A percentile compares a stretch with the other conserved stretches of the same genome.
These are phyloP conservation scores for Ophraella communa DNA, from an alignment of 2,888 invertebrate genomes.

Conservation along the genomic window DNA sequence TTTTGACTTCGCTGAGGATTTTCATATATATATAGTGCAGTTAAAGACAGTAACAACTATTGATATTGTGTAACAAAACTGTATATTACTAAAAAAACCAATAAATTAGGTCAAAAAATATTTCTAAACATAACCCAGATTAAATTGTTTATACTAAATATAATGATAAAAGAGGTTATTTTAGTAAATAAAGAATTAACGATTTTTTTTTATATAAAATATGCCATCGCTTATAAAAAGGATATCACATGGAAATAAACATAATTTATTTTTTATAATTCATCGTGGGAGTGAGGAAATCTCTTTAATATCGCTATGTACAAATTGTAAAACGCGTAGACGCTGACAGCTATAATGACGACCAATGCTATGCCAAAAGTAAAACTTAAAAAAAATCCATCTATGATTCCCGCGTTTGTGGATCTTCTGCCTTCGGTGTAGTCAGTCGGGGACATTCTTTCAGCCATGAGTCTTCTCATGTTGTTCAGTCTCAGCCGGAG, in stretches of 20 bases:
- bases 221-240: not conserved
- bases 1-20: too few relatives aligned
- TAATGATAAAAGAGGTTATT: too few relatives aligned
- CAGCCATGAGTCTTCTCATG: conserved; percentile 84
- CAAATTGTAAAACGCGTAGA: conserved; percentile 85
- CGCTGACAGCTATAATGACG: conserved; percentile 80
- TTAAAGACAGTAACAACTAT: too few relatives aligned
- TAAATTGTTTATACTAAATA: too few relatives aligned
- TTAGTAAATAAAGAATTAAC: too few relatives aligned
- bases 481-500: conserved; percentile 76
- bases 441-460: conserved; percentile 66
- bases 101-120: too few relatives aligned
- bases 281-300: conserved; percentile 81
- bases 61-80: too few relatives aligned
- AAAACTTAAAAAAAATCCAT: conserved; percentile 81
- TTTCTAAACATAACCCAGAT: too few relatives aligned
- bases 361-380: conserved; percentile 81
- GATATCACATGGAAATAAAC: not conserved
- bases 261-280: conserved; percentile 65
- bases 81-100: too few relatives aligned
- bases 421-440: conserved; percentile 56
- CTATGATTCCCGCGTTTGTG: conserved; percentile 69
- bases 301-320: conserved; percentile 82
- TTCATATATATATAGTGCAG: too few relatives aligned
- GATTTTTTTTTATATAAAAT: not conserved